Conservation (phyloP, 2,888 invertebrate species). For the Steinernema hermaphroditum region DNA sequence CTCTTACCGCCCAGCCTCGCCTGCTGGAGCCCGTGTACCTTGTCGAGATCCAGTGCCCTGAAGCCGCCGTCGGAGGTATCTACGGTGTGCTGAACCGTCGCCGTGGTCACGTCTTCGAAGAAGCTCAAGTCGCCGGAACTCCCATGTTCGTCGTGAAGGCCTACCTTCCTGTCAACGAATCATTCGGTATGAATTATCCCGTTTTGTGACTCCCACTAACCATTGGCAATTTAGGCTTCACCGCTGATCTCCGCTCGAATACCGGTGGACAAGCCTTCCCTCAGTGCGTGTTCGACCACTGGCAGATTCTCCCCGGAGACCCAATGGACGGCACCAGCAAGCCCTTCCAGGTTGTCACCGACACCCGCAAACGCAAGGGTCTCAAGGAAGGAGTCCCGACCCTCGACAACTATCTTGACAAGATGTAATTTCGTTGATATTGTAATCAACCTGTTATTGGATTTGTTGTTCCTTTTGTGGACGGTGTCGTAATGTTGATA, state of each 20-base stretch:
- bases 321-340: constrained; percentile 76
- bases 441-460: not conserved
- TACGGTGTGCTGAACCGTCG: constrained; percentile 79
- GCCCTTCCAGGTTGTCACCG: constrained; percentile 72
- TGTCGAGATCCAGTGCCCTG: constrained; percentile 86
- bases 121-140: constrained; percentile 79
- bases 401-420: constrained; percentile 92
- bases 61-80: constrained; percentile 73
- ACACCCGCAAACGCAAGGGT: constrained; percentile 97
- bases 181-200: constrained; percentile 77
- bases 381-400: constrained; percentile 96
- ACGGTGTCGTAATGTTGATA: too few species aligned
- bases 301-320: constrained; percentile 89
- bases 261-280: constrained; percentile 99
- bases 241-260: constrained; percentile 90
- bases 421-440: constrained; percentile 77
- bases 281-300: constrained; percentile 99
- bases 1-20: constrained; percentile 87
- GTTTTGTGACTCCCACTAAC: not conserved
- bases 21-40: constrained; percentile 99
- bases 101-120: constrained; percentile 96
- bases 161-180: constrained; percentile 98
- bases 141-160: constrained; percentile 99
- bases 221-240: constrained; percentile 84
- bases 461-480: constrained; percentile 27